These are phyloP conservation scores for Ethmia dodecea DNA, from an alignment of 2,888 invertebrate genomes.

Conservation along the genomic window DNA sequence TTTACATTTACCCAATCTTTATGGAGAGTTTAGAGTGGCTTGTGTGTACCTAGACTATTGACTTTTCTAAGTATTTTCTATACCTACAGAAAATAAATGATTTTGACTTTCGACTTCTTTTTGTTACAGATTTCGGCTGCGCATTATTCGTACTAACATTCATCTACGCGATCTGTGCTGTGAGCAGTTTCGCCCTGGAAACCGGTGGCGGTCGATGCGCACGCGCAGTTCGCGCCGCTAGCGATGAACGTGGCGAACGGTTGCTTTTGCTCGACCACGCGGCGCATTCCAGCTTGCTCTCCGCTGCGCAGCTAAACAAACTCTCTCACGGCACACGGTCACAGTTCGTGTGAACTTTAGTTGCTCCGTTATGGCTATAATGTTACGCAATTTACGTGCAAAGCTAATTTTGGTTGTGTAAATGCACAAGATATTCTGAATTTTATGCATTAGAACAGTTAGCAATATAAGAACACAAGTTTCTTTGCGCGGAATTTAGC, in stretches of 20 bases:
- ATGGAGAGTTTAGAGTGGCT: no score
- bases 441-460: no score
- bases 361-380: background rate
- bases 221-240: conserved; percentile 28
- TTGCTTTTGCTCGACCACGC: conserved; percentile 61
- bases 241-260: conserved; percentile 60
- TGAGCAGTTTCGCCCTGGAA: conserved; percentile 62
- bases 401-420: conserved; percentile 21
- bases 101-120: no score
- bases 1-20: no score
- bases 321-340: conserved; percentile 56
- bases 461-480: no score
- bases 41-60: no score
- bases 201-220: conserved; percentile 45
- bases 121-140: conserved; percentile 55
- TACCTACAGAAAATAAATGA: no score
- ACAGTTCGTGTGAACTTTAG: conserved; percentile 56
- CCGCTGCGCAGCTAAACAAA: conserved; percentile 64
- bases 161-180: conserved; percentile 66
- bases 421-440: conserved; percentile 27
- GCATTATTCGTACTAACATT: conserved; percentile 57
- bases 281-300: conserved; percentile 62
- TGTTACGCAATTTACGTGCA: background rate
- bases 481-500: no score
- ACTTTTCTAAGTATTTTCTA: no score